Evolutionary conservation across 2,113 vertebrate genomes (phyloP).

Genomic region (Leptodactylus fuscus): DNA sequence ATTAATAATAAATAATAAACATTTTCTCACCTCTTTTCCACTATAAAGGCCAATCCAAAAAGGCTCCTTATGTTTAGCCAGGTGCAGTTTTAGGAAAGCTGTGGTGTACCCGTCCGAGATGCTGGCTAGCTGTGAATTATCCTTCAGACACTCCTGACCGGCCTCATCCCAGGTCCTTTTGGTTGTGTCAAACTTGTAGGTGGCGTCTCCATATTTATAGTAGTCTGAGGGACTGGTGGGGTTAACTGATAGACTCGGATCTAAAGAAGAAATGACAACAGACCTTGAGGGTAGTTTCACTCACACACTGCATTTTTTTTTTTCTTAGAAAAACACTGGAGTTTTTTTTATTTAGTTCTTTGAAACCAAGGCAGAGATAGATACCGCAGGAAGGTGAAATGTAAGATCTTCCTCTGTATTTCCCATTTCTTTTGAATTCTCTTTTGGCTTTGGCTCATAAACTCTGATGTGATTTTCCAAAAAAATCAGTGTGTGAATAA

Average conservation of each 20-base stretch:
- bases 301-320: too few species aligned
- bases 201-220: constrained; percentile 79
- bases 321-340: too few species aligned
- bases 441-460: too few species aligned
- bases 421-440: too few species aligned
- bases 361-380: too few species aligned
- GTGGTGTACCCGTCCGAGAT: constrained; percentile 80
- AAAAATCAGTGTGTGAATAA: too few species aligned
- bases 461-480: too few species aligned
- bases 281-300: neutral
- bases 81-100: constrained; percentile 76
- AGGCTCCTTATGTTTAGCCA: constrained; percentile 75
- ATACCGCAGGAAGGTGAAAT: too few species aligned
- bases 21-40: neutral
- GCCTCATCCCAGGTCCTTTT: constrained; percentile 93
- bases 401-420: too few species aligned
- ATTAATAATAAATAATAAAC: neutral
- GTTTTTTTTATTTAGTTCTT: too few species aligned
- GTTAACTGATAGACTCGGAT: constrained; percentile 74
- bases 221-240: constrained; percentile 72
- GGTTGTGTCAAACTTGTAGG: constrained; percentile 78
- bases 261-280: constrained; percentile 69
- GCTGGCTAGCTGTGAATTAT: constrained; percentile 82
- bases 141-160: constrained; percentile 76
- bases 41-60: constrained; percentile 94